These are phyloP conservation scores for Epinephelus awoara DNA, from an alignment of 2,797 vertebrate genomes.

Conservation along the genomic window DNA sequence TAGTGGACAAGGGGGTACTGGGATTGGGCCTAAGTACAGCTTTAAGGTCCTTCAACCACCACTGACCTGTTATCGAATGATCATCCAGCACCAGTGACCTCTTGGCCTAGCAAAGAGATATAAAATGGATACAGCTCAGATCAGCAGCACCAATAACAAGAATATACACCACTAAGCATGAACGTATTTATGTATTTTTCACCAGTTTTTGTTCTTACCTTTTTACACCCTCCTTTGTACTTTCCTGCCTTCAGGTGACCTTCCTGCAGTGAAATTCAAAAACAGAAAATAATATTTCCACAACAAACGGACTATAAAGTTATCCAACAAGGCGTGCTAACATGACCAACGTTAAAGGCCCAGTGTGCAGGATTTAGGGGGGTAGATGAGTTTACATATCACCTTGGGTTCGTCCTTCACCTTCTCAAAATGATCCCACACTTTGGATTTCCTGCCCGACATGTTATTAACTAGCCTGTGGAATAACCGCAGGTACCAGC, in stretches of 20 bases:
- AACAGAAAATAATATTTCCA: not conserved
- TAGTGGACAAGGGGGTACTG: too few relatives aligned
- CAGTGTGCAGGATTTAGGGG: too few relatives aligned
- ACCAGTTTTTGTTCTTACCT: constrained; percentile 34
- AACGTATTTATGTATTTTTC: not conserved
- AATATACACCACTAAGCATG: not conserved
- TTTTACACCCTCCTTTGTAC: not conserved
- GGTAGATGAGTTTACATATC: too few relatives aligned
- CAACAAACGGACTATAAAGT: not conserved
- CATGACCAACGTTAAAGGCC: not conserved
- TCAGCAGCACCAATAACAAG: not conserved
- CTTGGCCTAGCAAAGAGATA: constrained; percentile 47
- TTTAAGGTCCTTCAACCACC: too few relatives aligned
- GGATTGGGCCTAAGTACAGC: too few relatives aligned
- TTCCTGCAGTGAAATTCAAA: constrained; percentile 44
- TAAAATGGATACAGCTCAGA: fast-evolving
- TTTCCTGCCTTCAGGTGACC: constrained; percentile 52
- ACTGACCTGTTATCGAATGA: constrained; percentile 48
- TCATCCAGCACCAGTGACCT: constrained; percentile 8
- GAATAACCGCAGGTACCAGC: too few relatives aligned
- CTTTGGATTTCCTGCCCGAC: too few relatives aligned
- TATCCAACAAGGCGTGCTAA: not conserved
- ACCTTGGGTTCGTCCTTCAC: too few relatives aligned
- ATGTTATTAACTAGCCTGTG: too few relatives aligned
- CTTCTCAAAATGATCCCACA: too few relatives aligned